Percentiles rank a stretch among this genome's conserved stretches.
Evolutionary conservation across 2,888 invertebrate genomes (phyloP).

Genomic region (Chymomyza procnemis): DNA sequence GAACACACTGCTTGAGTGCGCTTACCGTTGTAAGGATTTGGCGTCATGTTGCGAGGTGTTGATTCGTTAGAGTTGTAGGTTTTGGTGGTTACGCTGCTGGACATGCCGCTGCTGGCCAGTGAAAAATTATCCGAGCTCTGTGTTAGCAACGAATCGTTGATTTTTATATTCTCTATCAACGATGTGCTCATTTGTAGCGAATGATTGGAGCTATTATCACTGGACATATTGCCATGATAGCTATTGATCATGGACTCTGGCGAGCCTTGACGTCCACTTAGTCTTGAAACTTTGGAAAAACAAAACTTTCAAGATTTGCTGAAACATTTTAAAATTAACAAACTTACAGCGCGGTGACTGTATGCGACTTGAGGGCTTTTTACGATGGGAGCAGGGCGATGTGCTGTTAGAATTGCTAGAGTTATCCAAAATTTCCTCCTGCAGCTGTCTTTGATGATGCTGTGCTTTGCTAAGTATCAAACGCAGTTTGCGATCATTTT

Average conservation of each 20-base stretch:
- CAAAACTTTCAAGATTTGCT: neutral
- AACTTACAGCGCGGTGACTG: conserved; percentile 78
- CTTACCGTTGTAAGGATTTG: conserved; percentile 77
- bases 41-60: conserved; percentile 76
- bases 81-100: conserved; percentile 68
- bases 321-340: neutral
- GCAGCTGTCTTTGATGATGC: conserved; percentile 91
- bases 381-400: conserved; percentile 77
- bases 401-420: conserved; percentile 76
- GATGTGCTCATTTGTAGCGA: conserved; percentile 78
- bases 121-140: conserved; percentile 82
- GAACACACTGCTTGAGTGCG: too few relatives aligned
- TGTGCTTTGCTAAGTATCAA: conserved; percentile 93
- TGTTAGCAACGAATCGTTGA: conserved; percentile 78
- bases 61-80: conserved; percentile 76
- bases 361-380: conserved; percentile 77
- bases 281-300: conserved; percentile 75
- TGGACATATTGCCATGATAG: conserved; percentile 81
- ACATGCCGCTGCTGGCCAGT: conserved; percentile 59
- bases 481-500: conserved; percentile 91
- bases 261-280: conserved; percentile 80
- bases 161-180: conserved; percentile 78
- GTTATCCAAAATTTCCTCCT: conserved; percentile 82
- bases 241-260: conserved; percentile 87
- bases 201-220: conserved; percentile 72